Conservation (phyloP, 2,113 vertebrate species). For the Spheniscus mendiculus region DNA sequence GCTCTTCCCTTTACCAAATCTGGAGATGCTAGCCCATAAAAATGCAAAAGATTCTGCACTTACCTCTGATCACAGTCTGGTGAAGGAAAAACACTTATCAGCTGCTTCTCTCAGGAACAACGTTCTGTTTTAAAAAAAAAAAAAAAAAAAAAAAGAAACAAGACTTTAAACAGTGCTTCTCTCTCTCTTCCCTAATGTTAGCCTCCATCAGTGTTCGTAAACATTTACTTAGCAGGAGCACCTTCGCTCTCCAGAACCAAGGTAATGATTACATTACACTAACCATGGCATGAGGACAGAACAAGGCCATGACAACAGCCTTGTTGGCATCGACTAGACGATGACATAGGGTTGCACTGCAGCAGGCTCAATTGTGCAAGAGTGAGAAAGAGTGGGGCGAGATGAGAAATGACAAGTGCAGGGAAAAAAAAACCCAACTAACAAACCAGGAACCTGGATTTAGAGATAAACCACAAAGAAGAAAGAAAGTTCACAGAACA, state of each 20-base stretch:
- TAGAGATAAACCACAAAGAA: background rate
- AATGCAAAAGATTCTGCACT: background rate
- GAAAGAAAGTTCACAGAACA: background rate
- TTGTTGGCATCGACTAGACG: background rate
- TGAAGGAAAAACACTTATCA: background rate
- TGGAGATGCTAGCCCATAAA: background rate
- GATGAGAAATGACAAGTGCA: background rate
- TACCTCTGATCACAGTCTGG: background rate
- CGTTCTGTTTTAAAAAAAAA: background rate
- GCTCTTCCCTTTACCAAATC: background rate
- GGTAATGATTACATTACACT: conserved; percentile 46
- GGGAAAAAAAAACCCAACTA: background rate
- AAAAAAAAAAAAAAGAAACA: background rate
- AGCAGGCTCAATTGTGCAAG: background rate
- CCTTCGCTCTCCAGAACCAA: conserved; percentile 16
- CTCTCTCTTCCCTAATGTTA: background rate
- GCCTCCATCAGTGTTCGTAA: background rate
- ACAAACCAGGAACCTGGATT: background rate
- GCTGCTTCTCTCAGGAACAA: background rate
- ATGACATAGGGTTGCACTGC: background rate
- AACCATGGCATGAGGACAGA: background rate
- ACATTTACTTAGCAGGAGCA: conserved; percentile 55
- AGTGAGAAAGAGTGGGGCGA: background rate
- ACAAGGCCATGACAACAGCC: background rate
- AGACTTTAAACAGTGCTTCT: background rate